A percentile compares a stretch with the other conserved stretches of the same genome.
Conservation (phyloP, 2,113 vertebrate genomes). For the Larimichthys polyactis region DNA sequence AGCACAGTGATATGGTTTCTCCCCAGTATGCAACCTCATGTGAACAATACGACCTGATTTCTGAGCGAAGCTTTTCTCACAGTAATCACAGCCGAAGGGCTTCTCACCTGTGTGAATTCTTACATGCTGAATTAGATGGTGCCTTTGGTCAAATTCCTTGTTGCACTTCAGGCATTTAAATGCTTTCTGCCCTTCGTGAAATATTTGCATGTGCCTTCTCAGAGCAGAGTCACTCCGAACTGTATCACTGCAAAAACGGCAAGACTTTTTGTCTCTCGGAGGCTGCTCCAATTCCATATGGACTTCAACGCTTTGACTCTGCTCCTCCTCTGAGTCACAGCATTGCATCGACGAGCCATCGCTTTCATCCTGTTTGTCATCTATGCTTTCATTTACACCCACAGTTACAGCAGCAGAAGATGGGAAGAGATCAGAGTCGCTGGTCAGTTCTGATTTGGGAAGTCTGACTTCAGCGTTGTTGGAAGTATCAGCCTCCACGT, state of each 20-base stretch:
- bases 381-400: too few species aligned
- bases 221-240: background rate
- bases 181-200: constrained; percentile 28
- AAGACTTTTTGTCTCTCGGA: constrained; percentile 11
- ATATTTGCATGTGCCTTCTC: constrained; percentile 14
- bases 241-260: constrained; percentile 20
- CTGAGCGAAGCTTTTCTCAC: too few species aligned
- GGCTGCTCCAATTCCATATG: constrained; percentile 20
- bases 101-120: constrained; percentile 6
- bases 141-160: constrained; percentile 7
- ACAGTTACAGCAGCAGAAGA: too few species aligned
- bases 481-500: too few species aligned
- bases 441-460: too few species aligned
- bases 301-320: constrained; percentile 12
- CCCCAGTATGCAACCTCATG: constrained; percentile 11
- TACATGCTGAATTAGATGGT: background rate
- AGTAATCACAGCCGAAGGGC: too few species aligned
- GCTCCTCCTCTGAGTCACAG: background rate
- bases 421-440: too few species aligned
- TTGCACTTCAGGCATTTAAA: constrained; percentile 13
- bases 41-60: too few species aligned
- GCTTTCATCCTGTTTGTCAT: background rate
- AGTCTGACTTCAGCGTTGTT: too few species aligned
- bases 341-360: background rate
- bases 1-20: constrained; percentile 34